Base-by-base conservation (phyloP, 2,888 invertebrate species). In the Unio pictorum region DNA sequence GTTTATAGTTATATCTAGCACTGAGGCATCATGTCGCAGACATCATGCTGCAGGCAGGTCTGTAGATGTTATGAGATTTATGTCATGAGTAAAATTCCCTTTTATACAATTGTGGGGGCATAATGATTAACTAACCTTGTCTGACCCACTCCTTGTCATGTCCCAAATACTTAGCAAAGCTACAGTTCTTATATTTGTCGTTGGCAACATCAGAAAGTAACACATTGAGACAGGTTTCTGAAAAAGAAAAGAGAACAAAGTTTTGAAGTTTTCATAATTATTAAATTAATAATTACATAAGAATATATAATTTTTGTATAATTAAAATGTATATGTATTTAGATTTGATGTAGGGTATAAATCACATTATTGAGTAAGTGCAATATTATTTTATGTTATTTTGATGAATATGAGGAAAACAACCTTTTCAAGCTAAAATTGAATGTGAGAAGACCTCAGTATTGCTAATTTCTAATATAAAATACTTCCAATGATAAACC, bases 101-200 rank as follows among this genome's bases (percentile, higher is more conserved):
- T 58, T 20, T 3, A 58, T 11, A 15, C 3, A 20, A 45, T 45
- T 2, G 15, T 11, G 45, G n/a, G n/a, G 20, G 58, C n/a, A 23
- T 17, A 26, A 26, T 58, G 23, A 58, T 18, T 17, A 23, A 63
- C 79, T 67, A 69, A 89, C 89, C 89, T 86, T 88, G 87, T 75
- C 89, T 77, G 17, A 88, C 87, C 90, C 90, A 90, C 65, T 89
- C 89, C 55, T 81, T 81, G 26, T 83, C 80, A 69, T 90, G 89
- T 17, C 85, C 89, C 60, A 84, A 78, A 69, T 89, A 87, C 66
- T 83, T 86, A 6, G 84, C 79, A 73, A 84, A 87, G 3, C 79
- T 80, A 18, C 87, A 85, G 76, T 89, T 89, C 73, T 88, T 89
- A 81, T 86, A 90, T 26, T 77, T 81, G 28, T 81, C 83, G 23